Conservation (phyloP, 2,888 invertebrate genomes). For the Scrobipalpa atriplicella region DNA sequence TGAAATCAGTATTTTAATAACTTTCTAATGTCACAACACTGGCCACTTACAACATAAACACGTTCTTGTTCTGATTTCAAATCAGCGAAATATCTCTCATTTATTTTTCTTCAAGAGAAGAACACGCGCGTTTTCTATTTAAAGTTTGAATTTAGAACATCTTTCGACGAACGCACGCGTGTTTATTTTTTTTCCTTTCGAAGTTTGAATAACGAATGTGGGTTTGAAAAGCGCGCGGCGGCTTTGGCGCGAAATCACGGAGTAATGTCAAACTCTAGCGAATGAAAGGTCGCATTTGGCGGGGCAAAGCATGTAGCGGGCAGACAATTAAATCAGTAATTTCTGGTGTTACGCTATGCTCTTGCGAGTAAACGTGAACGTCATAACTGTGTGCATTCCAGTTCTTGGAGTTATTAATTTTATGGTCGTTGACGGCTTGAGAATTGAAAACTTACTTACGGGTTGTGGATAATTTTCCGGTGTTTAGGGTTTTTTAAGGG, state of each 20-base stretch:
- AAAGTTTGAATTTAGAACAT: neutral
- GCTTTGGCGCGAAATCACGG: constrained; percentile 62
- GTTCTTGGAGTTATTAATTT: neutral
- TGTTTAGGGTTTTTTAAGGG: neutral
- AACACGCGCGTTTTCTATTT: neutral
- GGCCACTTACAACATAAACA: constrained; percentile 17
- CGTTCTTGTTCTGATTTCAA: constrained; percentile 13
- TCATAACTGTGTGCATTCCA: neutral
- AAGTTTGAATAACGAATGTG: neutral
- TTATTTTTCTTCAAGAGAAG: too few relatives aligned
- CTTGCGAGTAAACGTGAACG: constrained; percentile 4
- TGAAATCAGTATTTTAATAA: constrained; percentile 31
- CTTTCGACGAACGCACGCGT: too few relatives aligned
- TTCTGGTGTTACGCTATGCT: constrained; percentile 12
- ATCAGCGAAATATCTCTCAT: neutral
- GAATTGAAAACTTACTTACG: too few relatives aligned
- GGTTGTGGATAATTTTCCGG: neutral
- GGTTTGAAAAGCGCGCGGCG: constrained; percentile 39
- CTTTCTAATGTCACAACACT: constrained; percentile 31
- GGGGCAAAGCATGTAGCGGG: constrained; percentile 43
- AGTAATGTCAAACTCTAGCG: constrained; percentile 68
- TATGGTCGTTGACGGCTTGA: neutral
- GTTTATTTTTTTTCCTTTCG: neutral
- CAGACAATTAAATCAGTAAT: constrained; percentile 9
- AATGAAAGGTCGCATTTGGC: constrained; percentile 58